Base-by-base conservation (phyloP, 2,797 vertebrate genomes). In the Oreochromis mossambicus region DNA sequence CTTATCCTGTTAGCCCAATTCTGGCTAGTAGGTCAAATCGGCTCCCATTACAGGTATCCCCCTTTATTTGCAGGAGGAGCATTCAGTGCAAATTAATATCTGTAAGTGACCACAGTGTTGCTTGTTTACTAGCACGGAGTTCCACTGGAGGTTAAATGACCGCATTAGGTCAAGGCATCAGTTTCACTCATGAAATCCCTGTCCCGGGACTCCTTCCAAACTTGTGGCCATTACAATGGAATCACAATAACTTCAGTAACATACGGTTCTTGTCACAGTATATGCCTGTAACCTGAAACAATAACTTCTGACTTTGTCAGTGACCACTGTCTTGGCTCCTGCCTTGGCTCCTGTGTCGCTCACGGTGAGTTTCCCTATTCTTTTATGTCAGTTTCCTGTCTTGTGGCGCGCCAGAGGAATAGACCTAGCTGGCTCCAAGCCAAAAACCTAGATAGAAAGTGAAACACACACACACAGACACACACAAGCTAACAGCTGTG, bases 311-410 rank as follows among this genome's bases (percentile, higher is more conserved):
- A 92, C 82, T 70, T 86, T 54, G 52, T 86, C 87, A 66, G 86
- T 84, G 90, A 89, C 93, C 90, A 85, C 93, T 88, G 91, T 82
- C 79, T 85, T 73, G 94, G 92, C 94, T 95, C 94, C 95, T 90
- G 85, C 13, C 77, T 85, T 61, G 93, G 91, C 94, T 95, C 94
- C 95, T 90, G 85, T 15, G 88, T 94, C 82, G 56, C 85, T 85
- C 58, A 29, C 81, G 84, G 88, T 83, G 80, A 78, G 87, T 89
- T 90, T 90, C 87, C 89, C 92, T 83, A 95, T 96, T 97, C 96
- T 97, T 96, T 95, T 93, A 91, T 96, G 92, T 95, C 92, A 93
- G 86, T 92, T 96, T 97, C 96, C 97, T 96, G 96, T 97, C 95
- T 95, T 94, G 94, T 95, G 96, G 95, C 95, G 95, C 95, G 96